Conservation (phyloP, 2,113 vertebrate species). For the Ondatra zibethicus region DNA sequence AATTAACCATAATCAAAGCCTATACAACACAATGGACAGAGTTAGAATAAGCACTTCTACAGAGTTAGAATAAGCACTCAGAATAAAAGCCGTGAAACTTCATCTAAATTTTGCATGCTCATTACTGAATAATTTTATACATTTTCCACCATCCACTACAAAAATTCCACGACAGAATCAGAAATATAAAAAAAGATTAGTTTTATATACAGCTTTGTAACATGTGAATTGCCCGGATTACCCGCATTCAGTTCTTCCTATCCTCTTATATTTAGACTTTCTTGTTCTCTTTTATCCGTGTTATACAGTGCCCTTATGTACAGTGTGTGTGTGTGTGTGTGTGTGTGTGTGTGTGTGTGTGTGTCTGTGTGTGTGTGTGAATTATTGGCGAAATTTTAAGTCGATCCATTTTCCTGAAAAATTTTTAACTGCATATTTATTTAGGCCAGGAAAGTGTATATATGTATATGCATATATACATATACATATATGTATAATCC, state of each 20-base stretch:
- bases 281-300: background rate
- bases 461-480: background rate
- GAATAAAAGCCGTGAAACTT: background rate
- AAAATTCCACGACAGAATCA: background rate
- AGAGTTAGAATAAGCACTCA: background rate
- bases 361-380: too few species aligned
- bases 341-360: too few species aligned
- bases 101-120: background rate
- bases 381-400: background rate
- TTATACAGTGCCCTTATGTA: background rate
- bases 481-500: too few species aligned
- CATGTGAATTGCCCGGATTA: background rate
- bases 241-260: too few species aligned
- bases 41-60: background rate
- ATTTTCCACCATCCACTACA: background rate
- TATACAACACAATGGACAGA: background rate
- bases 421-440: background rate
- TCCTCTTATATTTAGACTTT: background rate
- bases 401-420: background rate
- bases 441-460: background rate
- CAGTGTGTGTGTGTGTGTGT: too few species aligned
- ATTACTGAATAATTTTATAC: background rate
- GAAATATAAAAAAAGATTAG: background rate
- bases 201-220: background rate
- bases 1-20: background rate